Conservation (phyloP, 2,888 invertebrate genomes). For the Tuberolachnus salignus region DNA sequence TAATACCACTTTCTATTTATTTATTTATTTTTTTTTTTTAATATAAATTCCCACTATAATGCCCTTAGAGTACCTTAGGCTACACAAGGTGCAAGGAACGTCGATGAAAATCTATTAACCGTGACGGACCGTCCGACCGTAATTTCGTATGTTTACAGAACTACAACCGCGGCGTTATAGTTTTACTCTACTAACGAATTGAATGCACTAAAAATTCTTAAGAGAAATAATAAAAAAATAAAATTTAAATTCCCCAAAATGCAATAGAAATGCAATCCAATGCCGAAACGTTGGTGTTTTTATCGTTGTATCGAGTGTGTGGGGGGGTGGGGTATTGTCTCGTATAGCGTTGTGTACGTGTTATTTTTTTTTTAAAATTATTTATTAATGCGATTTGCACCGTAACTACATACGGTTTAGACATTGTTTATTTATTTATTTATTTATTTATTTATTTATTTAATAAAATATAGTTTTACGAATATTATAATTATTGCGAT, state of each 20-base stretch:
- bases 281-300: background rate
- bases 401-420: slow-evolving; percentile 10
- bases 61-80: background rate
- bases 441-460: slow-evolving; percentile 23
- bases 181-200: no score
- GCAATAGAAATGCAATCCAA: no score
- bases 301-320: background rate
- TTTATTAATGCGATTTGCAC: background rate
- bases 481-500: background rate
- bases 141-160: slow-evolving; percentile 13
- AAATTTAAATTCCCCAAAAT: background rate
- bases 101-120: slow-evolving; percentile 38
- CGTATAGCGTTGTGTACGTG: no score
- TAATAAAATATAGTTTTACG: slow-evolving; percentile 2
- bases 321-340: slow-evolving; percentile 4
- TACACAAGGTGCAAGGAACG: slow-evolving; percentile 5
- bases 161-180: no score
- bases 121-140: slow-evolving; percentile 16
- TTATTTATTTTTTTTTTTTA: background rate
- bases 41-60: slow-evolving; percentile 3
- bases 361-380: background rate
- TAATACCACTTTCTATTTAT: slow-evolving; percentile 15
- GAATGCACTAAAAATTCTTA: no score
- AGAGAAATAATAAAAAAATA: background rate
- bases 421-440: slow-evolving; percentile 28